Evolutionary conservation across 2,888 invertebrate species (phyloP).

Genomic region (Chrysolina haemoptera): DNA sequence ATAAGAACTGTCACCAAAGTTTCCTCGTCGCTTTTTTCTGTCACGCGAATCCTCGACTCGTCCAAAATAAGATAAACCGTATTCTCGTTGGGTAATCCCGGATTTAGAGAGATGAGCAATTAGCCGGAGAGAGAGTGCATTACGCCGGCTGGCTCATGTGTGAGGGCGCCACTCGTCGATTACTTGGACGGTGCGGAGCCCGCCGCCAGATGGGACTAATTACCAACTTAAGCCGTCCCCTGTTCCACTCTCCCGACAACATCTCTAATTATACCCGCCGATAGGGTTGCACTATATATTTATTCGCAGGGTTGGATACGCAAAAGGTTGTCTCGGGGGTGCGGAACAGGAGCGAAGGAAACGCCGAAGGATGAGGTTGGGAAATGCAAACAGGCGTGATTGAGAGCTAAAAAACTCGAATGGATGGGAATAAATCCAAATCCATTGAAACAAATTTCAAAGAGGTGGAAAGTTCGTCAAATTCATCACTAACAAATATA

Average conservation of each 20-base stretch:
- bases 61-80: background rate
- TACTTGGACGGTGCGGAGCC: slow-evolving; percentile 67
- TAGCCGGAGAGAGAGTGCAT: slow-evolving; percentile 56
- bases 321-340: background rate
- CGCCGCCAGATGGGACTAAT: slow-evolving; percentile 71
- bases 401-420: too few relatives aligned
- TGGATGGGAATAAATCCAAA: too few relatives aligned
- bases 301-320: background rate
- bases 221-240: slow-evolving; percentile 69
- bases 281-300: slow-evolving; percentile 16
- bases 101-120: slow-evolving; percentile 68
- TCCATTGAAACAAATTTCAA: too few relatives aligned
- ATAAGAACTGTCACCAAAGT: too few relatives aligned
- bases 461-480: too few relatives aligned
- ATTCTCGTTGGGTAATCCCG: slow-evolving; percentile 59
- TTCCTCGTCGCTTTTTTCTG: too few relatives aligned
- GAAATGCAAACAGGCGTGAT: background rate
- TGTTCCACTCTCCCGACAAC: slow-evolving; percentile 25
- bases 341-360: background rate
- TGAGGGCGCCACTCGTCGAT: slow-evolving; percentile 69
- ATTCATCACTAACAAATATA: too few relatives aligned
- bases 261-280: slow-evolving; percentile 26
- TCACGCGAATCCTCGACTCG: too few relatives aligned
- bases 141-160: slow-evolving; percentile 67
- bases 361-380: background rate